Evolutionary conservation across 2,888 invertebrate genomes (phyloP), one percentile per base, ranked within the genome.

Genomic region (Scelioninae gen. 1): DNA sequence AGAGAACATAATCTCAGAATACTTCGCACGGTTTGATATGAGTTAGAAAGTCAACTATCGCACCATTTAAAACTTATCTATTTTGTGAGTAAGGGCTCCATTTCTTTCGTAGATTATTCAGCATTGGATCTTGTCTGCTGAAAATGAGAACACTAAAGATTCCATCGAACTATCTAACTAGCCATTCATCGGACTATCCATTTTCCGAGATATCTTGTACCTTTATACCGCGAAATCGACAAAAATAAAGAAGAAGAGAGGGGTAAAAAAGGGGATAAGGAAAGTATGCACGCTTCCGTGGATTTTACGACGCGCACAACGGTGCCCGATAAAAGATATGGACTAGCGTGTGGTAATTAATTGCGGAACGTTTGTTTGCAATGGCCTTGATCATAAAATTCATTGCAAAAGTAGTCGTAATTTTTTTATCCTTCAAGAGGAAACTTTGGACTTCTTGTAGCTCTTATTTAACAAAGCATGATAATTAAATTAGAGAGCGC

Each of bases 281-380:
- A 66, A 80, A 74, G 49, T 75, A 82, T 85, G 69, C 80, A 82
- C 83, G 82, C 84, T 83, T 68, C 85, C 81, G 75, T 78, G 74
- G 81, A 85, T 86, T 88, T 88, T 87, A 86, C 84, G 86, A 86
- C 83, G 84, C 86, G 86, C 85, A 85, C 68, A 87, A 88, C 85
- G 88, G 85, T 88, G 88, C 87, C 89, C 90, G 89, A 89, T 90
- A 89, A 89, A 89, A 89, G 88, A 88, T 87, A 87, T 86, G 85
- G 84, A 81, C 82, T 76, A 83, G 76, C 74, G 40, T 31, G 47
- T 78, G 77, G 88, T 90, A 90, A 90, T 90, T 90, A 90, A 90
- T 90, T 90, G 88, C 87, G 86, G 85, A 87, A 87, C 86, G 87
- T 87, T 88, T 86, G 84, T 85, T 76, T 82, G 86, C 84, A 78